These are phyloP conservation scores for Crepidodera aurea DNA, from an alignment of 2,888 invertebrate species.

Conservation along the genomic window DNA sequence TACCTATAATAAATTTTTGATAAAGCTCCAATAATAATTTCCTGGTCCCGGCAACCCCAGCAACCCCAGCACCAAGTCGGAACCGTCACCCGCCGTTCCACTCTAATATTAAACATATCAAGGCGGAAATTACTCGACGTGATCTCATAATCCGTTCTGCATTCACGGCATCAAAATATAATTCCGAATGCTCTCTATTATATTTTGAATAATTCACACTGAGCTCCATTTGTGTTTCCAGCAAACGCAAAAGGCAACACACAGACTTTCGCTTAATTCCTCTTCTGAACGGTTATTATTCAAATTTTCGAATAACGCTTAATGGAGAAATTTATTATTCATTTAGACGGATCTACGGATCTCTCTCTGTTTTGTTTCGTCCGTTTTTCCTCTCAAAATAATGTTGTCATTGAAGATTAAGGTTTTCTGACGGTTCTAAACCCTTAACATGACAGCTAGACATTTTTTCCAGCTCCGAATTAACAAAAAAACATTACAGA, in stretches of 20 bases:
- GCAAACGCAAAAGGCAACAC: conserved; percentile 35
- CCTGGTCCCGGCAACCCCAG: conserved; percentile 24
- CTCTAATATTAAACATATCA: conserved; percentile 50
- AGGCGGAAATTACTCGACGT: conserved; percentile 53
- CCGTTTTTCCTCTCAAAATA: neutral
- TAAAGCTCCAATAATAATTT: conserved; percentile 33
- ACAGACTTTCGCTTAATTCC: conserved; percentile 32
- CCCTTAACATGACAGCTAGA: neutral
- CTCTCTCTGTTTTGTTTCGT: conserved; percentile 17
- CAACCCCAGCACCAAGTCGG: conserved; percentile 12
- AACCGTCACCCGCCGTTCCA: conserved; percentile 30
- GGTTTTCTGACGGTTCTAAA: conserved; percentile 7
- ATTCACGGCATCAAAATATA: conserved; percentile 41
- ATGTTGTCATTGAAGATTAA: conserved; percentile 14
- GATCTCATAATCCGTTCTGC: conserved; percentile 47
- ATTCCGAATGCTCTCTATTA: conserved; percentile 41
- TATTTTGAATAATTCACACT: conserved; percentile 41
- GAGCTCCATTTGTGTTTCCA: conserved; percentile 31
- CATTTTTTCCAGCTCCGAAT: neutral
- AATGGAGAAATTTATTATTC: conserved; percentile 36
- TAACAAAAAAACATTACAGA: too few relatives aligned
- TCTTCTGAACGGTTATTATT: conserved; percentile 36
- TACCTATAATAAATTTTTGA: conserved; percentile 30
- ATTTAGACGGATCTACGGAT: conserved; percentile 22
- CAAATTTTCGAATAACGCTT: conserved; percentile 35